Base-by-base conservation (phyloP, 1,140 invertebrate species). In the Lineus longissimus region DNA sequence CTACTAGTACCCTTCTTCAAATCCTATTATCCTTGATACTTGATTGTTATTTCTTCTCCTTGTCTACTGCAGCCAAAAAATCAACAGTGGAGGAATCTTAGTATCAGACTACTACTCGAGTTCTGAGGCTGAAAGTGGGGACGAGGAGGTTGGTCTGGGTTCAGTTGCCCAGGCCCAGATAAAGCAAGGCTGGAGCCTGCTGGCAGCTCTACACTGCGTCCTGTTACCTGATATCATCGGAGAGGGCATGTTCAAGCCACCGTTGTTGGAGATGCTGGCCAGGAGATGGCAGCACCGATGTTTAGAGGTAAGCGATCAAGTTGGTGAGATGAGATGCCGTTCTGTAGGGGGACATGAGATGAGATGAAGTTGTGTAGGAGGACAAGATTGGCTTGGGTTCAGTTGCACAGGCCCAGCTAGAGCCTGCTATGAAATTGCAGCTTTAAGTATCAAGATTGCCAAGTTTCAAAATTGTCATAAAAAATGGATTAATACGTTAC, bases 251-350 rank as follows among this genome's bases (percentile, higher is more conserved):
- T 98, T 95, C 76, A 94, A 96, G 77, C 86, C 92, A 23, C 94
- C 95, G 0, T 90, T 94, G 81, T 91, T 99, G 0, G 96, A 99
- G 81, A 94, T 97, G 88, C 87, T 99, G 84, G 96, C 95, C 11
- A 87, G 94, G 27, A 85, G 94, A 51, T 99, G 97, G 97, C 97
- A 99, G 80, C 96, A 99, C 84, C 91, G 96, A 66, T 98, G 96
- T 82, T 85, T 98, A 7, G 96, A 99, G 85, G 93, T 95, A 54
- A 64, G 66, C 64, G 36, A 36, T 15, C 15, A 15, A 15, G 15
- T 7, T 15, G 33, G 33, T 36, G 33, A 36, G n/a, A n/a, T n/a
- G n/a, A n/a, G n/a, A n/a, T n/a, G n/a, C n/a, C n/a, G n/a, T n/a
- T n/a, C n/a, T n/a, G n/a, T n/a, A n/a, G n/a, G n/a, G n/a, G n/a